Evolutionary conservation across 2,888 invertebrate species (phyloP), one percentile per base, ranked within the genome.

Genomic region (Euproctis similis): DNA sequence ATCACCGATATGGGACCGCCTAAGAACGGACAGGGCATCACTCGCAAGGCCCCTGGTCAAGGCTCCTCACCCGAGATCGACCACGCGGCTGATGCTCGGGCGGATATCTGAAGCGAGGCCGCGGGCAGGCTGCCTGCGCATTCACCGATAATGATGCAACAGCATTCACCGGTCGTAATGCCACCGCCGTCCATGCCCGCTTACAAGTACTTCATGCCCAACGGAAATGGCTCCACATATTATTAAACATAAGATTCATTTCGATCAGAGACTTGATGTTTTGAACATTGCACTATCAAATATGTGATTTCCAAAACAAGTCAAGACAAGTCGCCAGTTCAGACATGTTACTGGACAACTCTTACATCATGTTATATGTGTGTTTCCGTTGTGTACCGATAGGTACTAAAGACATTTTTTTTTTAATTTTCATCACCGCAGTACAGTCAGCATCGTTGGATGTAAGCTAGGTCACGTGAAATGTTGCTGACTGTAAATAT

Each of bases 11-110:
- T 81, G 80, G 80, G 81, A 17, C 75, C 76, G 19, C 78, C 85
- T 8, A 76, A 77, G 55, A 50, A 81, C 68, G 2, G 80, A 68
- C 38, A 58, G 62, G 26, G 51, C 52, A 31, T 62, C 61, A 25
- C 69, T 61, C 39, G 49, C 25, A 50, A 50, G 34, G 42, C 36
- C 51, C 77, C 80, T 32, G 70, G 71, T 42, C 80, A 80, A 53
- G 78, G 78, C 41, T 75, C 87, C 59, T 71, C 87, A 38, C 78
- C 87, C 55, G 82, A 89, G 53, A 88, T 92, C 72, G 93, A 92
- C 70, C 87, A 47, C 18, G 63, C 67, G 38, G 63, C 59, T 35
- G 89, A 90, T 68, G 88, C 89, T 67, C 90, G 87, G 53, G 78
- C 76, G 53, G 80, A 84, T 66, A 85, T 82, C 60, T 82, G 81